phyloP scores from a whole-genome alignment of 2,888 invertebrate genomes.

The Amblyjoppa proteus region DNA sequence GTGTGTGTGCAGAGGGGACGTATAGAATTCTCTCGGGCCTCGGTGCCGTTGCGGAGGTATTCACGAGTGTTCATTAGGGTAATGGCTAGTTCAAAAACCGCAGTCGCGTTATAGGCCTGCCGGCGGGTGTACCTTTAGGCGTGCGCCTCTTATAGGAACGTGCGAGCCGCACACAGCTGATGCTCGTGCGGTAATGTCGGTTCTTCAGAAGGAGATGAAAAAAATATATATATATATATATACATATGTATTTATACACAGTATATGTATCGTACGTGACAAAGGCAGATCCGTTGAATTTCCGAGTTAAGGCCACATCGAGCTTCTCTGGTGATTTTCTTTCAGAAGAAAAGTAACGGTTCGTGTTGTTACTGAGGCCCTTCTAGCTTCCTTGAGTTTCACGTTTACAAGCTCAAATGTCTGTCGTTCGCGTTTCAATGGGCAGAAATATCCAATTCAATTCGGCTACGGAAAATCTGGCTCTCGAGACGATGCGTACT shows the following conservation, averaged over 20 bases:
- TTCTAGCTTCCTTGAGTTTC: neutral
- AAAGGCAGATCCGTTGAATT: conserved; percentile 32
- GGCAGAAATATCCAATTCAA: neutral
- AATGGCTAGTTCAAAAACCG: conserved; percentile 74
- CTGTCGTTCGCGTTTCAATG: neutral
- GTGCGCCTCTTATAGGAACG: neutral
- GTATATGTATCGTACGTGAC: neutral
- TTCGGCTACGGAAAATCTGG: neutral
- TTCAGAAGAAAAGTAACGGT: conserved; percentile 2
- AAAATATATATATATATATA: neutral
- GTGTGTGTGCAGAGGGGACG: neutral
- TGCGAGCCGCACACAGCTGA: conserved; percentile 2
- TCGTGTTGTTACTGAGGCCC: neutral
- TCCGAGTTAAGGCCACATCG: neutral
- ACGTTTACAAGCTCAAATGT: neutral
- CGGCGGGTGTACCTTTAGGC: conserved; percentile 17
- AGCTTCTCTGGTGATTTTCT: conserved; percentile 8
- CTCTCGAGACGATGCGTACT: neutral
- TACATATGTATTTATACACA: neutral
- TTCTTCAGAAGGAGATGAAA: conserved; percentile 18
- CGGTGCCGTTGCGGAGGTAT: conserved; percentile 44
- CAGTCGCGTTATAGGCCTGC: conserved; percentile 63
- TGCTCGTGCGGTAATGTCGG: conserved; percentile 18
- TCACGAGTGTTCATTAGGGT: conserved; percentile 77
- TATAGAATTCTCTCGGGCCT: conserved; percentile 48